phyloP scores from a whole-genome alignment of 2,888 invertebrate species.

The Coleophora deauratella region DNA sequence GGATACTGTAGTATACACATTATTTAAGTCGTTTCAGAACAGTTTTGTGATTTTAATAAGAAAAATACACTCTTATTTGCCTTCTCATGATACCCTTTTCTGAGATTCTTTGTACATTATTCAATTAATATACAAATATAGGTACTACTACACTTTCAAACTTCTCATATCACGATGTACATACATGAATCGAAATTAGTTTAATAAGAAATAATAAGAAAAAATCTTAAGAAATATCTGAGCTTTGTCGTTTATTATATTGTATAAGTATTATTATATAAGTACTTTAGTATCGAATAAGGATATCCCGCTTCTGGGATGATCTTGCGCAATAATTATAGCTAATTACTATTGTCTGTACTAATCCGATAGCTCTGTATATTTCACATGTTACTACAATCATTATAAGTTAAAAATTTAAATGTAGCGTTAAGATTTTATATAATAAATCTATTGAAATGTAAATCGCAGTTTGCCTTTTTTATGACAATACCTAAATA shows the following conservation, averaged over 20 bases:
- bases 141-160: slow-evolving; percentile 1
- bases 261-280: slow-evolving; percentile 58
- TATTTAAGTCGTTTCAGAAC: no score
- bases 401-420: slow-evolving; percentile 58
- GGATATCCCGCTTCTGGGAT: slow-evolving; percentile 45
- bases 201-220: no score
- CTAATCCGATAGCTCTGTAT: slow-evolving; percentile 66
- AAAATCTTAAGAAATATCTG: slow-evolving; percentile 67
- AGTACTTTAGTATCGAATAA: slow-evolving; percentile 50
- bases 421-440: slow-evolving; percentile 71
- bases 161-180: slow-evolving; percentile 68
- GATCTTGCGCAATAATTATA: slow-evolving; percentile 71
- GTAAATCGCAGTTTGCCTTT: slow-evolving; percentile 49
- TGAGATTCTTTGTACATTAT: neutral
- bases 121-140: neutral
- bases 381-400: slow-evolving; percentile 70
- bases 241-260: slow-evolving; percentile 66
- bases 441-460: slow-evolving; percentile 73
- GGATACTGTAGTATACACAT: no score
- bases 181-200: slow-evolving; percentile 44
- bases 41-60: no score
- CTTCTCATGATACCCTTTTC: neutral
- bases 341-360: slow-evolving; percentile 64
- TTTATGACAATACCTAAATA: slow-evolving; percentile 32
- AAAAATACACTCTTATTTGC: no score